Conservation (phyloP, 30 jellyfish, hydroid and myxozoan species). For the Turritopsis dohrnii region DNA sequence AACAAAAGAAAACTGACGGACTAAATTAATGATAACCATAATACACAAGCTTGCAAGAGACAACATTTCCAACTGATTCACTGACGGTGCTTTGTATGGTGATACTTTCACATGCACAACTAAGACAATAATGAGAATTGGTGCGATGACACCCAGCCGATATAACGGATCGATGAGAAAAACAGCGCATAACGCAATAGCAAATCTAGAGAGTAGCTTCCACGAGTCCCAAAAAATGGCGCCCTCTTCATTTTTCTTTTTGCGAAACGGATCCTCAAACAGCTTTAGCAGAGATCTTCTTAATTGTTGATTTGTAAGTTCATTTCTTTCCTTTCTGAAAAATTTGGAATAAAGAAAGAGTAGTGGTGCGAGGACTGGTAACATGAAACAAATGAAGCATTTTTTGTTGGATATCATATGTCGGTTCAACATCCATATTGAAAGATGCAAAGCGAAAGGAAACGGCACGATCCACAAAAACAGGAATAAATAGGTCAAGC, state of each 20-base stretch:
- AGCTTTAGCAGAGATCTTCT: not conserved
- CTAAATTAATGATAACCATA: not conserved
- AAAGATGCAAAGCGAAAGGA: not conserved
- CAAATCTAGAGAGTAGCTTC: not conserved
- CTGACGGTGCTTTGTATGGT: not conserved
- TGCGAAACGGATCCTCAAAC: not conserved
- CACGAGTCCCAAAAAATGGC: not conserved
- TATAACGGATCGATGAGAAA: not conserved
- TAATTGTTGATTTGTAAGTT: not conserved
- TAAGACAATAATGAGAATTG: not conserved
- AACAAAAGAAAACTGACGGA: not conserved
- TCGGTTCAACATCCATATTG: not conserved
- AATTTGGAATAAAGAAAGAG: not conserved
- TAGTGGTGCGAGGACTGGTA: not conserved
- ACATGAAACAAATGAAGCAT: not conserved
- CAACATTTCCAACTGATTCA: not conserved
- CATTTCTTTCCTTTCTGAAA: not conserved
- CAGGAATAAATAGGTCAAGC: constrained; percentile 4
- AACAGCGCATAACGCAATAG: not conserved
- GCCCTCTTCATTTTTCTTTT: not conserved
- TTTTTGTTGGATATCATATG: not conserved
- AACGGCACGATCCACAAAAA: constrained; percentile 40
- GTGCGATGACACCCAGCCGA: not conserved
- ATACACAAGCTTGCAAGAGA: not conserved
- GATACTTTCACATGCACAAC: not conserved